A percentile compares a stretch with the other conserved stretches of the same genome.
Conservation (phyloP, 2,113 vertebrate species). For the Garra rufa region DNA sequence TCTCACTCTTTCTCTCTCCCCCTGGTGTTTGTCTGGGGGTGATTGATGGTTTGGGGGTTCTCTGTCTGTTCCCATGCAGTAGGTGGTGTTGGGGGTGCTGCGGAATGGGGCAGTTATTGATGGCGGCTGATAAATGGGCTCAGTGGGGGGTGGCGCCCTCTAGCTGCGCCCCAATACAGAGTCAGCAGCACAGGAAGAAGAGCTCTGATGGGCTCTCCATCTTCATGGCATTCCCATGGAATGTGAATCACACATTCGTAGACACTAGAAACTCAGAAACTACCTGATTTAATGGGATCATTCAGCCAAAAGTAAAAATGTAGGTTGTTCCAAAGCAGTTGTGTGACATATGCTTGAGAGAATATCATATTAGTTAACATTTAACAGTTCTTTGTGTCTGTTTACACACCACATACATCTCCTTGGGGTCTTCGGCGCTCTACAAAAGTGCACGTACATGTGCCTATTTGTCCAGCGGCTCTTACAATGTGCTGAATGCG, state of each 20-base stretch:
- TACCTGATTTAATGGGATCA: background rate
- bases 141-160: slow-evolving; percentile 75
- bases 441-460: slow-evolving; percentile 25
- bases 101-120: slow-evolving; percentile 70
- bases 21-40: slow-evolving; percentile 54
- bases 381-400: slow-evolving; percentile 27
- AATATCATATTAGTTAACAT: too few relatives aligned
- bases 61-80: slow-evolving; percentile 74
- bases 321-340: too few relatives aligned
- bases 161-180: slow-evolving; percentile 64
- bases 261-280: slow-evolving; percentile 61
- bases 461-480: slow-evolving; percentile 31
- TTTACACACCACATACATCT: slow-evolving; percentile 23
- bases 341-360: too few relatives aligned
- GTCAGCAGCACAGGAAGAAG: slow-evolving; percentile 39
- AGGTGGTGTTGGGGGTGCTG: slow-evolving; percentile 67
- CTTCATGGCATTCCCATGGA: slow-evolving; percentile 56
- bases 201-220: slow-evolving; percentile 43
- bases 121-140: slow-evolving; percentile 75
- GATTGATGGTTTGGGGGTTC: slow-evolving; percentile 75
- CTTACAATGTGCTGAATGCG: slow-evolving; percentile 66
- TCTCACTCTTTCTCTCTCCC: slow-evolving; percentile 16
- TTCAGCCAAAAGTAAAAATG: background rate
- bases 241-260: slow-evolving; percentile 25
- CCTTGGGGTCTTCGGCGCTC: background rate